A percentile compares a stretch with the other conserved stretches of the same genome.
Conservation (phyloP, 2,888 invertebrate species). For the Eristalinus sepulchralis region DNA sequence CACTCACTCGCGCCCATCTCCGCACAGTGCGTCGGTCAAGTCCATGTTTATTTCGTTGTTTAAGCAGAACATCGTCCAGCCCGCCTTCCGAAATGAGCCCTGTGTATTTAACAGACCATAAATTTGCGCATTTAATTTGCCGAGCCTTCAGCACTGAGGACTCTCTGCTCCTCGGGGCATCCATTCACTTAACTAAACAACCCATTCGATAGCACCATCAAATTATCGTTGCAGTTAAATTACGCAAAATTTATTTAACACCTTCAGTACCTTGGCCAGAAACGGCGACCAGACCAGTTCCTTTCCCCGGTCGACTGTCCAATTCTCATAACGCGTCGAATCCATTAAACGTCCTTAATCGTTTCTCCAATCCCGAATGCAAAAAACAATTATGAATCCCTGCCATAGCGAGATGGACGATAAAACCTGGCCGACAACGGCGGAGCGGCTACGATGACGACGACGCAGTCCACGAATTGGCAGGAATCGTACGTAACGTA, state of each 20-base stretch:
- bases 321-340: slow-evolving; percentile 68
- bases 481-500: slow-evolving; percentile 80
- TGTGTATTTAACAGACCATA: slow-evolving; percentile 67
- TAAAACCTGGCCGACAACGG: slow-evolving; percentile 37
- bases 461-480: slow-evolving; percentile 76
- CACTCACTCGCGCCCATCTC: too few species aligned
- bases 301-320: slow-evolving; percentile 43
- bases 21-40: not conserved
- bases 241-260: slow-evolving; percentile 76
- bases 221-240: slow-evolving; percentile 72
- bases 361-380: slow-evolving; percentile 66
- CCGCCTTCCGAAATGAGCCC: slow-evolving; percentile 35
- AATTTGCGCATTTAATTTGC: slow-evolving; percentile 64
- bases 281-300: slow-evolving; percentile 21
- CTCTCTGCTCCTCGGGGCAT: slow-evolving; percentile 48
- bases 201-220: slow-evolving; percentile 71
- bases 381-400: slow-evolving; percentile 70
- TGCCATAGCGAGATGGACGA: slow-evolving; percentile 56
- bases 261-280: slow-evolving; percentile 72
- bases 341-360: slow-evolving; percentile 72
- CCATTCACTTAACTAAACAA: slow-evolving; percentile 71
- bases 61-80: slow-evolving; percentile 12
- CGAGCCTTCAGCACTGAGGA: not conserved
- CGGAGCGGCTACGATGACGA: slow-evolving; percentile 55
- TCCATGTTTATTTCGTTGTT: slow-evolving; percentile 18